Conservation (phyloP, 1,140 invertebrate genomes). For the Caenorhabditis briggsae region DNA sequence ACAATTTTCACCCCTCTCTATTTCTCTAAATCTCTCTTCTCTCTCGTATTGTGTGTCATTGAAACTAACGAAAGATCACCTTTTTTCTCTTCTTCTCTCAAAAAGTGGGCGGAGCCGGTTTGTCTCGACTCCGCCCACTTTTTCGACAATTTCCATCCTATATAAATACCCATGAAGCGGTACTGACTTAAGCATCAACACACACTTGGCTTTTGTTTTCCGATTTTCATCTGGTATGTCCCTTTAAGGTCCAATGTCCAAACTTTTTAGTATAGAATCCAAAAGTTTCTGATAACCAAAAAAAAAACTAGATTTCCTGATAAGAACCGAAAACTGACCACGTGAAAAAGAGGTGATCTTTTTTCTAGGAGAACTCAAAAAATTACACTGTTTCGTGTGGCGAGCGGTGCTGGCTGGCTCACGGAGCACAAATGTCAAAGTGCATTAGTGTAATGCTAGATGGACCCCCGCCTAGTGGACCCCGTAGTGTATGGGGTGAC, state of each 20-base stretch:
- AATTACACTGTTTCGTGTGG: not conserved
- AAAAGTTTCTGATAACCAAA: not conserved
- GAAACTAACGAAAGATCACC: constrained; percentile 17
- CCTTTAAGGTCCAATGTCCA: not conserved
- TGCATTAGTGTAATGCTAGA: not conserved
- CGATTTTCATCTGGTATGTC: not conserved
- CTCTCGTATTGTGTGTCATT: constrained; percentile 8
- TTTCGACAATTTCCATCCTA: not conserved
- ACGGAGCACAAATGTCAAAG: constrained; percentile 2
- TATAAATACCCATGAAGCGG: not conserved
- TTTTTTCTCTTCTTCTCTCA: not conserved
- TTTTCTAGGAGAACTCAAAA: not conserved
- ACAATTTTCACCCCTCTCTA: too few species aligned
- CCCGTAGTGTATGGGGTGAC: too few species aligned
- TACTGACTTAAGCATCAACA: not conserved
- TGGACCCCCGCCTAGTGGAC: too few species aligned
- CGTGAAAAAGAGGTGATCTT: not conserved
- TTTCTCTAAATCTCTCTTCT: not conserved
- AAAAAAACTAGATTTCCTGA: not conserved
- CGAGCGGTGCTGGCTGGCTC: not conserved
- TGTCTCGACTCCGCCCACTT: not conserved
- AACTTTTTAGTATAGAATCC: not conserved
- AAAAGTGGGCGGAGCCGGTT: constrained; percentile 5
- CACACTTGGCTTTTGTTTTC: not conserved
- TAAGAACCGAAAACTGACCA: not conserved